Base-by-base conservation (phyloP, 2,797 vertebrate species). In the Margarornis squamiger region DNA sequence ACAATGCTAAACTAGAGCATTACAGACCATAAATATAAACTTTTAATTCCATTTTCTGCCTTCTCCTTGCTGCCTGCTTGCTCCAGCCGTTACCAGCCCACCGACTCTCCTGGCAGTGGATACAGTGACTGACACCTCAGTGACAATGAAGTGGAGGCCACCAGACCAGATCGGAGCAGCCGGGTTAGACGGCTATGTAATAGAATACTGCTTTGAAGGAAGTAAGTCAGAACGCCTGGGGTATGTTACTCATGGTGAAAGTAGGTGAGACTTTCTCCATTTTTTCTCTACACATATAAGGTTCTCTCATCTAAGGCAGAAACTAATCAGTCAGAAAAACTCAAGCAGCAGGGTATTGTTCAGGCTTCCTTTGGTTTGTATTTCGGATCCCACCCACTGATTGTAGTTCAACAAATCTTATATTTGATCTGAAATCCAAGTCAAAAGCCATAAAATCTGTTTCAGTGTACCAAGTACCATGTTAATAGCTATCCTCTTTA, bases 151-250 rank as follows among this genome's bases (percentile, higher is more conserved):
- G 95, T 99, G 99, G 99, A 98, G 99, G 63, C 99, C 99, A 14
- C 99, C 99, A 24, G 99, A 99, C 95, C 99, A 99, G 89, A 99
- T 99, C 1, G 99, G 99, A 48, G 99, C 99, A 0, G 99, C 99
- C 27, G 99, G 99, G 77, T 97, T 99, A 96, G 99, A 99, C 1
- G 99, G 99, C 95, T 99, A 99, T 94, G 96, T 99, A 89, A 96
- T 99, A 97, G 99, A 99, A 95, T 99, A 99, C 97, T 99, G 99
- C 98, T 86, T 99, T 59, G 99, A 99, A 99, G 99, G 99, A 99
- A 98, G 99, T 99, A 98, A 99, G 99, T 98, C 68, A 59, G 75
- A 27, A 46, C 14, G 0, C 48, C 57, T 21, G 12, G 10, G 89
- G 61, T 86, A 9, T 51, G 76, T 67, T 77, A 30, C 45, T 49